Evolutionary conservation across 2,797 vertebrate genomes (phyloP), one percentile per base, ranked within the genome.

Genomic region (Orientallactaga sibirica): DNA sequence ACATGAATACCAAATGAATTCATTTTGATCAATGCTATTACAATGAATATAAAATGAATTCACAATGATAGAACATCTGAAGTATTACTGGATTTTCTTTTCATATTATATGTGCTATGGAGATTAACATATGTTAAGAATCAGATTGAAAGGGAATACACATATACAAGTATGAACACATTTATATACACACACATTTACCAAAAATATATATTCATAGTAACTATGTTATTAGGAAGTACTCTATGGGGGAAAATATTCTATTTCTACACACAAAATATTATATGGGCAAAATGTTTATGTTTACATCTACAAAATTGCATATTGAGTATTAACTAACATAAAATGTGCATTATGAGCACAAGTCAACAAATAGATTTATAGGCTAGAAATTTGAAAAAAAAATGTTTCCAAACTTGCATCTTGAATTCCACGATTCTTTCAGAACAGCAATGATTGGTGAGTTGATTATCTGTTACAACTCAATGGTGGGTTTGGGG

Each of bases 1-100:
- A 98, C 98, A 98, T 98, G 98, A 98, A 98, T 98, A 98, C 97
- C 97, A 98, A 98, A 98, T 98, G 98, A 98, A 98, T 98, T 98
- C 98, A 98, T 98, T 98, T 98, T 98, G 98, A 98, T 98, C 98
- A 98, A 98, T 98, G 98, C 98, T 98, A 97, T 98, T 98, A 97
- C 97, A 97, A 98, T 97, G 98, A 98, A 97, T 98, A 98, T 94
- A 97, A 97, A 98, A 97, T 97, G 98, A 98, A 98, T 98, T 98
- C 98, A 96, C 97, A 98, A 97, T 96, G 98, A 98, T 98, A 89
- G 95, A 94, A 88, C 76, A 91, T 92, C 97, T 96, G 97, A 98
- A 97, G 96, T 96, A 97, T 98, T 94, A 96, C 91, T 14, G 90
- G 94, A 84, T 97, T 97, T 98, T 95, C 94, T 94, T 97, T 97